Conservation (phyloP, 2,113 vertebrate genomes). For the Megaleporinus macrocephalus region DNA sequence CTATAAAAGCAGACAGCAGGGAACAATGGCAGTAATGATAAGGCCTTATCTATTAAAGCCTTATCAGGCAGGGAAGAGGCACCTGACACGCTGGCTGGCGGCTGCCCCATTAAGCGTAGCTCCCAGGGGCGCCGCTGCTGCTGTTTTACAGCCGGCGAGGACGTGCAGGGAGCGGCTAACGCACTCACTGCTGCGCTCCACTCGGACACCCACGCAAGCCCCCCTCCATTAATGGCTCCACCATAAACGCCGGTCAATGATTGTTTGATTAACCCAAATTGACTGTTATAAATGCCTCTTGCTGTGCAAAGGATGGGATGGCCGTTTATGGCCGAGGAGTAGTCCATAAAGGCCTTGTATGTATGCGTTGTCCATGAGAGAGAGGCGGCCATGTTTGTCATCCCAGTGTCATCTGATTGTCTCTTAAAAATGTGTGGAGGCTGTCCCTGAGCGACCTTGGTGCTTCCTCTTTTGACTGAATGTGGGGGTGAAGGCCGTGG, state of each 20-base stretch:
- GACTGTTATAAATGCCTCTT: slow-evolving; percentile 58
- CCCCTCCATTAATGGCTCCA: slow-evolving; percentile 57
- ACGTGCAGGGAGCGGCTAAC: slow-evolving; percentile 39
- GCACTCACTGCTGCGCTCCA: not conserved
- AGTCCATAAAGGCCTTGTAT: slow-evolving; percentile 49
- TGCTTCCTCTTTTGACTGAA: slow-evolving; percentile 22
- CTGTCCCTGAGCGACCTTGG: slow-evolving; percentile 31
- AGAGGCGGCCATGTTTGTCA: slow-evolving; percentile 41
- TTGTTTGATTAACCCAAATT: slow-evolving; percentile 62
- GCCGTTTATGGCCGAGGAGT: slow-evolving; percentile 39
- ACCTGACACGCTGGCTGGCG: slow-evolving; percentile 51
- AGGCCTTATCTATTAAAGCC: slow-evolving; percentile 63
- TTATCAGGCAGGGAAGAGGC: slow-evolving; percentile 57
- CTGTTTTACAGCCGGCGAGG: slow-evolving; percentile 51
- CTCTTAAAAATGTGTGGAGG: slow-evolving; percentile 41
- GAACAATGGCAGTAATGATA: slow-evolving; percentile 53
- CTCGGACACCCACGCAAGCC: slow-evolving; percentile 50
- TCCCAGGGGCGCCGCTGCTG: slow-evolving; percentile 33
- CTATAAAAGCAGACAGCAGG: slow-evolving; percentile 55
- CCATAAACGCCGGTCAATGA: slow-evolving; percentile 59
- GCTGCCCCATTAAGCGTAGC: slow-evolving; percentile 30
- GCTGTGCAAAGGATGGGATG: slow-evolving; percentile 55
- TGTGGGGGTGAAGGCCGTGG: not conserved
- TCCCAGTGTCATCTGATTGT: slow-evolving; percentile 41
- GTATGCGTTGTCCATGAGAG: slow-evolving; percentile 21